These are phyloP conservation scores for Atrina japonica DNA, from an alignment of 2,888 invertebrate species.

Conservation along the genomic window DNA sequence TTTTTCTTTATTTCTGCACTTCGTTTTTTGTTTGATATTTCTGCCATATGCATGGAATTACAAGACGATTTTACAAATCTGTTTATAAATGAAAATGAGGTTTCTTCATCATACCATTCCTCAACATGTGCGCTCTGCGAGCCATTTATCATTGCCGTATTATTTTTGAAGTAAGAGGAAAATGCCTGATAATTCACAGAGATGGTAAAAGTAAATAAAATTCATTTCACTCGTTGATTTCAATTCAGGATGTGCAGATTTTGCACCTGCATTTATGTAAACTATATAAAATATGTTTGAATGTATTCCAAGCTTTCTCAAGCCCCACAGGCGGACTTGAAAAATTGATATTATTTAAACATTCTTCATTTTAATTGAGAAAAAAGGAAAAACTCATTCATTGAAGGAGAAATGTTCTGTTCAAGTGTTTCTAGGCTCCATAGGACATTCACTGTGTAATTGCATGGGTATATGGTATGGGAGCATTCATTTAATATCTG, in stretches of 20 bases:
- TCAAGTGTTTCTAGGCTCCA: no score
- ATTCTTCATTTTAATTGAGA: no score
- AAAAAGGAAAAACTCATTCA: no score
- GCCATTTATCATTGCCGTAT: constrained; percentile 34
- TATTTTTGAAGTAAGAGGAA: constrained; percentile 45
- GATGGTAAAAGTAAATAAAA: constrained; percentile 46
- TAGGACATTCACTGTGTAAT: no score
- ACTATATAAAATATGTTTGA: constrained; percentile 32
- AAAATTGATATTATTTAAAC: no score
- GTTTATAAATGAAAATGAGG: constrained; percentile 48
- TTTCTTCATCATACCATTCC: constrained; percentile 6
- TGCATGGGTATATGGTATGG: no score
- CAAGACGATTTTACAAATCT: constrained; percentile 23
- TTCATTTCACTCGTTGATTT: constrained; percentile 34
- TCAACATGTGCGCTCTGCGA: constrained; percentile 9
- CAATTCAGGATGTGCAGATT: constrained; percentile 24
- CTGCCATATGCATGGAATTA: constrained; percentile 47
- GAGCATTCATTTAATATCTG: no score
- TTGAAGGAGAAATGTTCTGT: no score
- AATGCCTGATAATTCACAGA: constrained; percentile 46
- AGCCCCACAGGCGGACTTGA: no score
- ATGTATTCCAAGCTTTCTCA: constrained; percentile 15
- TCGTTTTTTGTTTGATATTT: constrained; percentile 39
- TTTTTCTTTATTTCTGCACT: constrained; percentile 31
- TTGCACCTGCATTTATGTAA: constrained; percentile 32